phyloP scores from a whole-genome alignment of 2,888 invertebrate species.

The Cheilosia soror region DNA sequence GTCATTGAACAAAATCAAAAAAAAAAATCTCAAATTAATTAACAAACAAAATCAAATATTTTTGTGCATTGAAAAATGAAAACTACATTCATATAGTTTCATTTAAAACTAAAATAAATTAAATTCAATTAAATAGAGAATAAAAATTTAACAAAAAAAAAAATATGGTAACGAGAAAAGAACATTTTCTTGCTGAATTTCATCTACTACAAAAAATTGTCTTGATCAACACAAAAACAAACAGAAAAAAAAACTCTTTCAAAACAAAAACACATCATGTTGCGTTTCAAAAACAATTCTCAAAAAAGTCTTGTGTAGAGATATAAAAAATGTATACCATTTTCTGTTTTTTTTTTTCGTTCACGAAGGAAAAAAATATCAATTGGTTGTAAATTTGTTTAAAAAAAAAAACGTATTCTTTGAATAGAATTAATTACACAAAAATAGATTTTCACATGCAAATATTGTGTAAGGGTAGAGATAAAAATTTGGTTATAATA shows the following conservation, averaged over 20 bases:
- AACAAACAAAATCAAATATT: slow-evolving; percentile 41
- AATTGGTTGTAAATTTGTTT: slow-evolving; percentile 20
- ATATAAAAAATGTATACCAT: slow-evolving; percentile 40
- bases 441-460: slow-evolving; percentile 60
- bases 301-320: slow-evolving; percentile 53
- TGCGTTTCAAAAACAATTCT: slow-evolving; percentile 66
- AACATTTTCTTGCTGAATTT: slow-evolving; percentile 48
- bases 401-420: slow-evolving; percentile 31
- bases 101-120: slow-evolving; percentile 33
- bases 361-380: slow-evolving; percentile 49
- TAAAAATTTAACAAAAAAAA: slow-evolving; percentile 8
- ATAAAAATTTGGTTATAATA: slow-evolving; percentile 20
- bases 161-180: slow-evolving; percentile 53
- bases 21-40: not conserved
- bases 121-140: slow-evolving; percentile 11
- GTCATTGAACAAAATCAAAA: slow-evolving; percentile 14
- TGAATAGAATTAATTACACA: slow-evolving; percentile 36
- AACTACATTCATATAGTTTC: slow-evolving; percentile 71
- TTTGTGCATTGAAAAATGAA: slow-evolving; percentile 63
- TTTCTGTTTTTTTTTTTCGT: slow-evolving; percentile 74
- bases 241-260: not conserved
- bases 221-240: slow-evolving; percentile 31
- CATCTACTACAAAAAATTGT: slow-evolving; percentile 49
- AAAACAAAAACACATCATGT: slow-evolving; percentile 51
- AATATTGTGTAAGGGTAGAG: slow-evolving; percentile 50